These are phyloP conservation scores for Albula goreensis DNA, from an alignment of 2,113 vertebrate species.

Conservation along the genomic window DNA sequence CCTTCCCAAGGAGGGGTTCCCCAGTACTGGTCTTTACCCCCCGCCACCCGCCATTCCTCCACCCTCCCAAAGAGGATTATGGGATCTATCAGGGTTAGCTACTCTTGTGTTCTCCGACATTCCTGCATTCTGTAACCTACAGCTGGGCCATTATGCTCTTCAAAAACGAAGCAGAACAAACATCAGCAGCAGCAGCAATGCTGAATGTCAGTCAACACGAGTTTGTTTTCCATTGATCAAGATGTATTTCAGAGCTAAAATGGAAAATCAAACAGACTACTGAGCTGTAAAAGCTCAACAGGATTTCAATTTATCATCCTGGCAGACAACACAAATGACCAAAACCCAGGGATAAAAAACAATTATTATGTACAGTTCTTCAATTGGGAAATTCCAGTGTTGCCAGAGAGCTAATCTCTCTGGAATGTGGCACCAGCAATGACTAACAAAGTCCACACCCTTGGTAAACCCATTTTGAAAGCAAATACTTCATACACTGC, in stretches of 20 bases:
- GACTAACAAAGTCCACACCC: conserved; percentile 33
- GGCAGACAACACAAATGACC: conserved; percentile 17
- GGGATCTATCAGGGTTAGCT: conserved; percentile 9
- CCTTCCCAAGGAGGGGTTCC: neutral
- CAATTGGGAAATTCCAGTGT: conserved; percentile 27
- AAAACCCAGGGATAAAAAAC: conserved; percentile 18
- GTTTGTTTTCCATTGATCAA: neutral
- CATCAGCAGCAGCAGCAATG: neutral
- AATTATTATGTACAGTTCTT: conserved; percentile 23
- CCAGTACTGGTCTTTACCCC: neutral
- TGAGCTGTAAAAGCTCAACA: neutral
- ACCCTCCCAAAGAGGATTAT: neutral
- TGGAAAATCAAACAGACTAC: neutral
- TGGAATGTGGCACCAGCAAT: conserved; percentile 43
- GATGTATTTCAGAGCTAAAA: neutral
- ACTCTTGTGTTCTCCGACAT: neutral
- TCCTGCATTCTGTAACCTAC: neutral
- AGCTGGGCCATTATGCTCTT: neutral
- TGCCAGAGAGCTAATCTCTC: conserved; percentile 38
- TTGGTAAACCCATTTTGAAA: conserved; percentile 29
- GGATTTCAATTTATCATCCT: neutral
- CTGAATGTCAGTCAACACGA: neutral
- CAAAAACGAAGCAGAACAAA: neutral
- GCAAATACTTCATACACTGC: neutral
- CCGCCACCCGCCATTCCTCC: no score